Conservation (phyloP, 2,888 invertebrate species). For the Morpho helenor region DNA sequence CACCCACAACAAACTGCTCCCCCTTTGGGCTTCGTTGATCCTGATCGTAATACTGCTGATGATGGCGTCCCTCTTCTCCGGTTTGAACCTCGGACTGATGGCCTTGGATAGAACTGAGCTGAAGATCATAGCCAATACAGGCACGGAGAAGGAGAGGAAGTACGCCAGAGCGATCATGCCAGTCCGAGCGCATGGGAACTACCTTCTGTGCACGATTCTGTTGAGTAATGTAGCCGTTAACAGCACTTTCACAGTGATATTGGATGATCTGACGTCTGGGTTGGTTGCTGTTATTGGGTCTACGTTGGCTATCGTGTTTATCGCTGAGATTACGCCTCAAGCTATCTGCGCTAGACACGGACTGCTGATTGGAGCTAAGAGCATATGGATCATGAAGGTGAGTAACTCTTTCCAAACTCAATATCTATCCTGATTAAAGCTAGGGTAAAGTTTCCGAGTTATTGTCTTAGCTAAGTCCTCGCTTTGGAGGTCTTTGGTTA, state of each 20-base stretch:
- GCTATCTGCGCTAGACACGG: constrained; percentile 98
- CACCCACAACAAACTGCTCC: constrained; percentile 85
- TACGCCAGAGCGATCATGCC: constrained; percentile 96
- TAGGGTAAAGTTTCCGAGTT: too few relatives aligned
- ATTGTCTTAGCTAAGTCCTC: too few relatives aligned
- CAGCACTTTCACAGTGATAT: constrained; percentile 95
- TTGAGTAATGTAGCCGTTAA: constrained; percentile 96
- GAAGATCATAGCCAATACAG: constrained; percentile 96
- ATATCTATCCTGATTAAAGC: too few relatives aligned
- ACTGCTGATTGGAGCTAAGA: constrained; percentile 95
- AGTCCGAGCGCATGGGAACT: constrained; percentile 95
- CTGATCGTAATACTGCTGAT: constrained; percentile 87
- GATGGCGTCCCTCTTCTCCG: constrained; percentile 97
- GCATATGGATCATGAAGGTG: constrained; percentile 93
- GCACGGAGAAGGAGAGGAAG: constrained; percentile 87
- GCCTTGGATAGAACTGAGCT: constrained; percentile 96
- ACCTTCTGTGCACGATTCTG: constrained; percentile 90
- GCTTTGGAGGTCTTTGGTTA: too few relatives aligned
- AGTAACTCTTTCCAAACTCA: neutral
- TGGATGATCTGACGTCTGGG: constrained; percentile 97
- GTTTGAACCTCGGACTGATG: constrained; percentile 97
- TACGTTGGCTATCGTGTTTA: constrained; percentile 96
- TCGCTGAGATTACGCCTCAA: constrained; percentile 98
- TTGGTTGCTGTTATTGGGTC: constrained; percentile 93
- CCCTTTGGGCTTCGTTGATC: constrained; percentile 87